Percentiles rank a stretch among this genome's conserved stretches.
phyloP scores from a whole-genome alignment of 2,797 vertebrate genomes.

The Leptodactylus fallax region DNA sequence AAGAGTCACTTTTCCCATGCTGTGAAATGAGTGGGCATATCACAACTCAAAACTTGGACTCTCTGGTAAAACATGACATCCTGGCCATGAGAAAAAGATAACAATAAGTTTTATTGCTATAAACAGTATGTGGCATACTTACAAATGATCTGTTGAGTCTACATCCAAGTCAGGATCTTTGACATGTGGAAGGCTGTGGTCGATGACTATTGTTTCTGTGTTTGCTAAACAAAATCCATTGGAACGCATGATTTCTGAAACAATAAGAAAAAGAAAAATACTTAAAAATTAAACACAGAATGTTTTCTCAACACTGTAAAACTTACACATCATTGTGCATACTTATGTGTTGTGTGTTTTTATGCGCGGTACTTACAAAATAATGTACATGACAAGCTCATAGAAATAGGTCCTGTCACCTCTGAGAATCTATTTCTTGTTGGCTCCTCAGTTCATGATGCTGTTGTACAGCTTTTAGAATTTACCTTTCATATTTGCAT shows the following conservation, averaged over 20 bases:
- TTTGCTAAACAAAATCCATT: constrained; percentile 98
- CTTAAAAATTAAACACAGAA: too few relatives aligned
- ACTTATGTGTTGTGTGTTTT: too few relatives aligned
- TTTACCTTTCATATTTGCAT: too few relatives aligned
- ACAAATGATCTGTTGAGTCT: constrained; percentile 87
- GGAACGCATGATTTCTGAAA: constrained; percentile 95
- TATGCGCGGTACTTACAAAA: too few relatives aligned
- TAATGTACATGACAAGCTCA: too few relatives aligned
- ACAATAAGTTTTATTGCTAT: background rate
- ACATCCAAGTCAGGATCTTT: constrained; percentile 88
- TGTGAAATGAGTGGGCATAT: background rate
- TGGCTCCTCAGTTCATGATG: too few relatives aligned
- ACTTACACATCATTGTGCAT: too few relatives aligned
- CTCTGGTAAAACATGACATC: background rate
- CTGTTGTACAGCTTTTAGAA: too few relatives aligned
- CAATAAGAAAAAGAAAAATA: constrained; percentile 47
- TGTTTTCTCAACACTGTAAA: too few relatives aligned
- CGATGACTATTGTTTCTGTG: constrained; percentile 96
- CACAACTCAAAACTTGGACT: background rate
- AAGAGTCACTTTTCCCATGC: background rate
- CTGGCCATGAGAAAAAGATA: background rate
- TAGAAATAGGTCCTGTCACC: too few relatives aligned
- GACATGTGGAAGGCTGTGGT: constrained; percentile 85
- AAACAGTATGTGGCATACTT: constrained; percentile 71
- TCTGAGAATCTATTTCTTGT: too few relatives aligned